phyloP scores from a whole-genome alignment of 2,113 vertebrate genomes.

The Hippocampus barbouri region DNA sequence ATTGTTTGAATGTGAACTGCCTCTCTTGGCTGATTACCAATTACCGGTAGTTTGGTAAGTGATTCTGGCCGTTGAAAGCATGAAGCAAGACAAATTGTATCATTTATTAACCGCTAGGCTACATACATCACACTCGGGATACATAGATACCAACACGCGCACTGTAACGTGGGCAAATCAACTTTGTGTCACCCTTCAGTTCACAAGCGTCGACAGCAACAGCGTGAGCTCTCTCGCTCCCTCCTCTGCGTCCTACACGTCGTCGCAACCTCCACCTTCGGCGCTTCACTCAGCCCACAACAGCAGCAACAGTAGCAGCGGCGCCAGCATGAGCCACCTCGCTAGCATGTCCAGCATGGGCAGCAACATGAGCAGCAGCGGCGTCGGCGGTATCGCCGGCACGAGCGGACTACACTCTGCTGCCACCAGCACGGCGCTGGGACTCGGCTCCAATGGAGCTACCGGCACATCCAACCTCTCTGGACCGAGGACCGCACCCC shows the following conservation, averaged over 20 bases:
- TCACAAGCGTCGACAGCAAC: constrained; percentile 79
- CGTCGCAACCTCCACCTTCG: constrained; percentile 65
- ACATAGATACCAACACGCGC: background rate
- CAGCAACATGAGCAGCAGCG: constrained; percentile 52
- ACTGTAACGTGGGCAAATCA: background rate
- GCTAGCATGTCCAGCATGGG: constrained; percentile 54
- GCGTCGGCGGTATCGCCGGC: constrained; percentile 42
- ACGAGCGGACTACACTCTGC: constrained; percentile 72
- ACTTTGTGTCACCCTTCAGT: constrained; percentile 61
- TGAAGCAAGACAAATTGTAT: background rate
- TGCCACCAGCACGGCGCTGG: constrained; percentile 67
- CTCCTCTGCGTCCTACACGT: constrained; percentile 76
- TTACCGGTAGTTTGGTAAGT: too few species aligned
- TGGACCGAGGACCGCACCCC: constrained; percentile 73
- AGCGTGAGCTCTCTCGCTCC: constrained; percentile 74
- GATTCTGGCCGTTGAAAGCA: background rate
- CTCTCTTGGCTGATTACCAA: too few species aligned
- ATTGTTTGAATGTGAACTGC: too few species aligned
- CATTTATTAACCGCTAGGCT: background rate
- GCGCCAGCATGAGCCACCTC: constrained; percentile 54
- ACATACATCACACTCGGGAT: background rate
- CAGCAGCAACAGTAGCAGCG: constrained; percentile 70
- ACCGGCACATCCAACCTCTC: constrained; percentile 71
- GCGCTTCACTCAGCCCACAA: constrained; percentile 63
- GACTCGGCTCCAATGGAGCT: constrained; percentile 78